Base-by-base conservation (phyloP, 2,888 invertebrate species). In the Caenorhabditis sp. region DNA sequence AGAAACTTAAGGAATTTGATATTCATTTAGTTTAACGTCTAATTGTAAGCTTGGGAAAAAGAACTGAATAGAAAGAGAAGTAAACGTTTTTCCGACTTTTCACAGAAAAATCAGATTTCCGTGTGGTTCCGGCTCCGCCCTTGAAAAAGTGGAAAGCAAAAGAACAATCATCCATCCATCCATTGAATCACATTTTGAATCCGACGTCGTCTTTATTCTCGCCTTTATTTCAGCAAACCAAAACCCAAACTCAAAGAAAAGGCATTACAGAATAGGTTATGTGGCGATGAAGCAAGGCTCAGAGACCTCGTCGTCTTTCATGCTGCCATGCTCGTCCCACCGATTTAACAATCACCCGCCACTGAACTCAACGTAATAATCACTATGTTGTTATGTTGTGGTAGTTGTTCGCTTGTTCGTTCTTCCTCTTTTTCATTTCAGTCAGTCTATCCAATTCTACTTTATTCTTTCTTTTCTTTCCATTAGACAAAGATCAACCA, bases 261-360 rank as follows among this genome's bases (percentile, higher is more conserved):
- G 26, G 18, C 13, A 22, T 58, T 58, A 22, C 37, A 58, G 58
- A 22, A 58, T 37, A 58, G 20, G 58, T 32, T 22, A 74, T 74
- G 67, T 56, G 53, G 51, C 67, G 40, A 76, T 76, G 76, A 76
- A 40, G 40, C 76, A 67, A 28, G 51, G 60, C 26, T 51, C 74
- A 11, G 60, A 67, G 26, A 76, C 53, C 61, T 58, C 72, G 32
- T 58, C 72, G 32, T 72, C 67, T 13, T 76, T 76, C 76, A 76
- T 65, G 76, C 28, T 76, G 22, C 76, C 76, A 37, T 76, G 76
- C 53, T 76, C 76, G 6, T 76, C 67, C 18, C 76, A 76, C 40
- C 67, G 76, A 50, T 67, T 32, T 47, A 26, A 56, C 8, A 61
- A 61, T 44, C 67, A 65, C 44, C 76, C 76, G 24, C 44, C 60